phyloP scores from a whole-genome alignment of 2,888 invertebrate genomes.

The Tachina lurida region DNA sequence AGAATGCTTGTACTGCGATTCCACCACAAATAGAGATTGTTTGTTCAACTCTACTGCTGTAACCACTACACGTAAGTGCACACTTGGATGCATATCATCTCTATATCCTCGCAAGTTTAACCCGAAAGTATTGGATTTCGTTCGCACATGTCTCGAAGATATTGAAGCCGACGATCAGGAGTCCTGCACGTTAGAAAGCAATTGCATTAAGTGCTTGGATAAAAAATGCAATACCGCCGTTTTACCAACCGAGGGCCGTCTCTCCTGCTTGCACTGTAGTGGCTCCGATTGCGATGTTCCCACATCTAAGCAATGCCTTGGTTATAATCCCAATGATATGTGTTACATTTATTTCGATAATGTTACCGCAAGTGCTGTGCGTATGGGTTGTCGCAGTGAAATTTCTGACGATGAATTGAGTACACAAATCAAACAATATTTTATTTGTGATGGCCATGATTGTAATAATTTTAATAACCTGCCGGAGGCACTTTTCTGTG shows the following conservation, averaged over 20 bases:
- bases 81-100: slow-evolving; percentile 73
- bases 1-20: slow-evolving; percentile 74
- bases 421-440: slow-evolving; percentile 68
- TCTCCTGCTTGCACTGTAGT: slow-evolving; percentile 72
- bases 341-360: slow-evolving; percentile 75
- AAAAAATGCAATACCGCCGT: slow-evolving; percentile 70
- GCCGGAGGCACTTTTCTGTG: slow-evolving; percentile 70
- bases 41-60: slow-evolving; percentile 57
- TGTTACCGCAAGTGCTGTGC: slow-evolving; percentile 59
- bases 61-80: slow-evolving; percentile 69
- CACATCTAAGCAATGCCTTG: slow-evolving; percentile 58
- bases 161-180: slow-evolving; percentile 72
- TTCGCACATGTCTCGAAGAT: slow-evolving; percentile 74
- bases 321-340: slow-evolving; percentile 71
- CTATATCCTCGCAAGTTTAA: slow-evolving; percentile 71
- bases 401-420: slow-evolving; percentile 3
- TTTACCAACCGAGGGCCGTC: slow-evolving; percentile 68
- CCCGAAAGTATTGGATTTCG: slow-evolving; percentile 66
- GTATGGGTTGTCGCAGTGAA: slow-evolving; percentile 74
- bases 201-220: slow-evolving; percentile 70
- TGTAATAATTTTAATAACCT: slow-evolving; percentile 73
- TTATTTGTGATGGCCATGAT: slow-evolving; percentile 73
- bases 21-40: slow-evolving; percentile 70
- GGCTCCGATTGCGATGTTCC: slow-evolving; percentile 71
- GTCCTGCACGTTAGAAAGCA: slow-evolving; percentile 62